These are phyloP conservation scores for Drosophila pandora DNA, from an alignment of 1,140 invertebrate genomes.

Conservation along the genomic window DNA sequence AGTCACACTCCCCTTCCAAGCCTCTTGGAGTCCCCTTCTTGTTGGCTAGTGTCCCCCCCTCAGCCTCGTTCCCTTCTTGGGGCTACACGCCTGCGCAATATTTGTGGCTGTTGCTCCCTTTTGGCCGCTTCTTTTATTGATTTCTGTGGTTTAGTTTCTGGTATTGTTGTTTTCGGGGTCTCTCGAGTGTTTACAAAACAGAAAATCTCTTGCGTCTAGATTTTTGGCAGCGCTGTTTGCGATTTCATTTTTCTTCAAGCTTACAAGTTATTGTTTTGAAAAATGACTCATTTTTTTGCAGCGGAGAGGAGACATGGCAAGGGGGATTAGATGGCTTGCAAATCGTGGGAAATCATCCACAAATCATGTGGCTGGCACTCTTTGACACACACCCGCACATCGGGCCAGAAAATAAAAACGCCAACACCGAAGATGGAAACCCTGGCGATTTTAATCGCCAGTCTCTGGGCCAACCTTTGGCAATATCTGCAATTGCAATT, in stretches of 20 bases:
- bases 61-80: neutral
- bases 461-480: constrained; percentile 62
- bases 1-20: constrained; percentile 31
- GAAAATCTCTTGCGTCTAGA: constrained; percentile 47
- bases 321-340: constrained; percentile 33
- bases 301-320: constrained; percentile 14
- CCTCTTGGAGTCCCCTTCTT: neutral
- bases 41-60: too few relatives aligned
- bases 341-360: constrained; percentile 75
- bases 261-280: constrained; percentile 78
- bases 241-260: constrained; percentile 15
- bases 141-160: constrained; percentile 75
- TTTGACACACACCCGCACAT: constrained; percentile 68
- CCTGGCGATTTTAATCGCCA: constrained; percentile 38
- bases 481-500: constrained; percentile 18
- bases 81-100: constrained; percentile 69
- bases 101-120: constrained; percentile 53
- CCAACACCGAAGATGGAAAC: constrained; percentile 48
- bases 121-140: constrained; percentile 74
- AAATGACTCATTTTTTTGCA: constrained; percentile 63
- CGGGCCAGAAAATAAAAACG: constrained; percentile 29
- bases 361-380: constrained; percentile 49
- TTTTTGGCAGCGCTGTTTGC: constrained; percentile 46
- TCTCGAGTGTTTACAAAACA: constrained; percentile 29
- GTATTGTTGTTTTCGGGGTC: constrained; percentile 33